Evolutionary conservation across 2,797 vertebrate species (phyloP), one percentile per base, ranked within the genome.

Genomic region (Parambassis ranga): DNA sequence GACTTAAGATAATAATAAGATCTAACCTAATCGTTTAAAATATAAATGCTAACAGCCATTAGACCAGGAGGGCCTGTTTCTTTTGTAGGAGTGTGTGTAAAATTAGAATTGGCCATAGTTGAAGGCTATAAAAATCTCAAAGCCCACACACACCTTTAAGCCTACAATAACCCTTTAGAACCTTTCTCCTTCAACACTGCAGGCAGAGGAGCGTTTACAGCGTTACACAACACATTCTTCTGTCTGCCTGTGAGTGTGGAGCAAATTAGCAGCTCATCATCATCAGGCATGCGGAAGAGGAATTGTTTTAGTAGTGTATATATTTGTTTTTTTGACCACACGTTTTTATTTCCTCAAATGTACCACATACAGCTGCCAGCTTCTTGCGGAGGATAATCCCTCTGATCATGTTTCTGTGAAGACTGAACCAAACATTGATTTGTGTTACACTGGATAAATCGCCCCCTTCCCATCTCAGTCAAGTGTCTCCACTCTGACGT

Each of bases 401-500:
- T 78, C 30, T 65, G 63, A 79, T 81, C 56, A 41, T 76, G 49
- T 74, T 73, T 53, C 46, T 67, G 24, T 65, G 48, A 58, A 65
- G 63, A 66, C 44, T 44, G 49, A 64, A 81, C 55, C 65, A 75
- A 75, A 80, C 72, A 75, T 53, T 68, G 71, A 43, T 84, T 77
- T 79, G 59, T 83, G 59, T 68, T 75, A 22, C 62, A 35, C 32
- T 39, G 43, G 60, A 80, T 83, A 28, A 77, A 74, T 67, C 39
- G 20, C 59, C 46, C 57, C 63, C 41, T 52, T 80, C 51, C 65
- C 53, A 51, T 75, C 64, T 74, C 52, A 69, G 61, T 79, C 56
- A 64, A 83, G 76, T 74, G 72, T 83, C 75, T 74, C 52, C 77
- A 70, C 37, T 75, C 36, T 77, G 78, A 81, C 49, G 62, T 71